Conservation (phyloP, 2,113 vertebrate genomes). For the Anarhynchus alexandrinus region DNA sequence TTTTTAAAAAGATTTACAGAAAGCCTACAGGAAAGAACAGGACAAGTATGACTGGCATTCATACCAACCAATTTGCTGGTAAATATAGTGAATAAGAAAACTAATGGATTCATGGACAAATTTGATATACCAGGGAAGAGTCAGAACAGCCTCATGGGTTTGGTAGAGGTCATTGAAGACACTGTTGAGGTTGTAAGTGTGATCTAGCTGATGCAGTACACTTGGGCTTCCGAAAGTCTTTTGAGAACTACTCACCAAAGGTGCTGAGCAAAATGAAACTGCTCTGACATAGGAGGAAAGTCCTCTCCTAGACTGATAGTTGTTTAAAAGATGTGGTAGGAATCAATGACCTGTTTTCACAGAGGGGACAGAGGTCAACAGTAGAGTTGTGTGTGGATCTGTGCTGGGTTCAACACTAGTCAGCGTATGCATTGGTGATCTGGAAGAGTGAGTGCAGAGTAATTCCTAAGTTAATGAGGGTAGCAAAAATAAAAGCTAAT, state of each 20-base stretch:
- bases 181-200: background rate
- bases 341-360: background rate
- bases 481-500: background rate
- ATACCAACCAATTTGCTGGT: background rate
- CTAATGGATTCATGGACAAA: background rate
- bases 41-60: background rate
- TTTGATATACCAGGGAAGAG: background rate
- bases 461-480: background rate
- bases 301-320: background rate
- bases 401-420: background rate
- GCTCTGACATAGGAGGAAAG: background rate
- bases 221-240: background rate
- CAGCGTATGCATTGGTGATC: background rate
- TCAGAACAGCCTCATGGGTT: background rate
- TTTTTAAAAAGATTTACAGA: background rate
- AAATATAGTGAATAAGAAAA: background rate
- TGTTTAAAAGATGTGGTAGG: background rate
- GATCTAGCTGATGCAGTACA: background rate
- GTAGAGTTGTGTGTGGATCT: background rate
- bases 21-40: background rate
- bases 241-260: background rate
- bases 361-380: background rate
- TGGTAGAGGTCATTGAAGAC: background rate
- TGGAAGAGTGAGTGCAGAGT: background rate
- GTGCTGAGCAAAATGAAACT: constrained; percentile 32